Percentiles rank a stretch among this genome's conserved stretches.
phyloP scores from a whole-genome alignment of 2,113 vertebrate species.

The Gnathonemus echidnorhynchus region DNA sequence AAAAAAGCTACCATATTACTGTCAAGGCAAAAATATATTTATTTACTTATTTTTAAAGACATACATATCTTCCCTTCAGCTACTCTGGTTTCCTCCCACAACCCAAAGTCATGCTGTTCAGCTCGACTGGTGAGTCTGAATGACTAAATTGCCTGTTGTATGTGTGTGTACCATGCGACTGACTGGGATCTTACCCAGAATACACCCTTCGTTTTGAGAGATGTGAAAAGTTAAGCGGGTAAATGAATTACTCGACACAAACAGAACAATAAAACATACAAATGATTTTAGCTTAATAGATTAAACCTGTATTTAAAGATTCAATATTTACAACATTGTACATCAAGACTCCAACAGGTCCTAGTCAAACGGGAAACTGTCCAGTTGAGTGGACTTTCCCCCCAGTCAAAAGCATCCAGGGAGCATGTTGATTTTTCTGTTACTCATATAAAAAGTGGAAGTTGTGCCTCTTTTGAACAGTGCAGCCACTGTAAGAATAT shows the following conservation, averaged over 20 bases:
- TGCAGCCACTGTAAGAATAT: neutral
- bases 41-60: slow-evolving; percentile 3
- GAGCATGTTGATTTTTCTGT: neutral
- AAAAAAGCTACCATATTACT: neutral
- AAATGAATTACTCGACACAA: neutral
- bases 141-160: slow-evolving; percentile 3
- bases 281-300: neutral
- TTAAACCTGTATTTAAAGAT: neutral
- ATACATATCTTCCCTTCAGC: neutral
- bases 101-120: slow-evolving; percentile 8
- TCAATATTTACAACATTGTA: neutral
- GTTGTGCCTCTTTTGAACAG: neutral
- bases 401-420: neutral
- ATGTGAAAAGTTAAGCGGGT: neutral
- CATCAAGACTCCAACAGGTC: neutral
- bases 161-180: neutral
- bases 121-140: neutral
- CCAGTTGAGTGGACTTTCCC: neutral
- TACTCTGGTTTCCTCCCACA: neutral
- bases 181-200: neutral
- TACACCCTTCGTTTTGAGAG: neutral
- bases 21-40: slow-evolving; percentile 6
- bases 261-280: neutral
- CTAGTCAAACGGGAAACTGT: neutral
- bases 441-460: neutral